A percentile compares a stretch with the other conserved stretches of the same genome.
These are phyloP conservation scores for Entelurus aequoreus DNA, from an alignment of 2,113 vertebrate species.

Conservation along the genomic window DNA sequence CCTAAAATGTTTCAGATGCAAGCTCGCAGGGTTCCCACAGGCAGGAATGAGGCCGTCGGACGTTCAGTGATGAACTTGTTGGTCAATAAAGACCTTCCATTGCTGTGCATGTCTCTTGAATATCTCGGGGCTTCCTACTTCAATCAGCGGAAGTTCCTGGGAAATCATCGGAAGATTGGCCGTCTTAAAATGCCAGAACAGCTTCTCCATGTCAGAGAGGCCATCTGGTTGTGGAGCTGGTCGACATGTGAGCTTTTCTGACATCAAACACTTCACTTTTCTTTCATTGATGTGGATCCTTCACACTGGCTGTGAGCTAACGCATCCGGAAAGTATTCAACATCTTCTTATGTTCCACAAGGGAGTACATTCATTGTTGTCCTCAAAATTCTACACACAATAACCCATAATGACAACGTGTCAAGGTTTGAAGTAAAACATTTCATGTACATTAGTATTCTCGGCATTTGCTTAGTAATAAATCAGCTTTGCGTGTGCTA, in stretches of 20 bases:
- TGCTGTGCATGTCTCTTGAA: conserved; percentile 71
- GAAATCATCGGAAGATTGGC: conserved; percentile 65
- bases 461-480: no score
- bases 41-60: neutral
- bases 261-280: conserved; percentile 39
- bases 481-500: no score
- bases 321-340: no score
- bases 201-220: conserved; percentile 68
- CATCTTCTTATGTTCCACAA: no score
- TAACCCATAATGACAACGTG: no score
- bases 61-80: conserved; percentile 37
- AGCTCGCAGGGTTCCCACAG: conserved; percentile 50
- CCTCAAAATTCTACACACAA: no score
- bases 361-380: no score
- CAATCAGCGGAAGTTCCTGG: conserved; percentile 69
- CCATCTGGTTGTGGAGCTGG: conserved; percentile 71
- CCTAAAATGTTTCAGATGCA: conserved; percentile 73
- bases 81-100: conserved; percentile 75
- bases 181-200: conserved; percentile 66
- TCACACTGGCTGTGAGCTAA: neutral
- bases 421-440: no score
- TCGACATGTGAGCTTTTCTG: conserved; percentile 69
- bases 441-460: no score
- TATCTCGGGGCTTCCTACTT: conserved; percentile 70
- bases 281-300: conserved; percentile 37